A percentile compares a stretch with the other conserved stretches of the same genome.
Evolutionary conservation across 2,113 vertebrate species (phyloP).

Genomic region (Myotis brandtii): DNA sequence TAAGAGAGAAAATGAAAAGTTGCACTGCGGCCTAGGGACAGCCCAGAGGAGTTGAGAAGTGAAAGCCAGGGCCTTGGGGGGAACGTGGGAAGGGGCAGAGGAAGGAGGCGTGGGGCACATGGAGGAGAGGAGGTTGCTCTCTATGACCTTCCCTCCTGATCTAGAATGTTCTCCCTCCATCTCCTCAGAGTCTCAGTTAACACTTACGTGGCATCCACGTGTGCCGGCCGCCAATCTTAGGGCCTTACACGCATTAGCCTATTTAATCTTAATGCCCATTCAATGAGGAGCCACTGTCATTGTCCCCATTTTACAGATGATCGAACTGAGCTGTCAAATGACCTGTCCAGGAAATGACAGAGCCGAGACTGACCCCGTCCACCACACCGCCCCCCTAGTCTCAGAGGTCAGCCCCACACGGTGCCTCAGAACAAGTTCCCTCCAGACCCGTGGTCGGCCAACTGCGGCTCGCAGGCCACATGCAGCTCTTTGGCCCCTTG

Average conservation of each 20-base stretch:
- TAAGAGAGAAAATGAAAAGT: not conserved
- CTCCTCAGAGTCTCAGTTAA: not conserved
- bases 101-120: no score
- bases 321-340: not conserved
- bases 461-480: no score
- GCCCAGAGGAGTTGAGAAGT: not conserved
- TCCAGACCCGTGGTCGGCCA: no score
- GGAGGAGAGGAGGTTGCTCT: no score
- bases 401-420: not conserved
- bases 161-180: not conserved
- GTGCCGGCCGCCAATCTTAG: not conserved
- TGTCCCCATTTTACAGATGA: not conserved
- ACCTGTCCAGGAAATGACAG: not conserved
- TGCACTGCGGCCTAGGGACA: no score
- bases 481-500: no score
- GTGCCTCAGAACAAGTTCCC: not conserved
- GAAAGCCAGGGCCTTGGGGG: not conserved
- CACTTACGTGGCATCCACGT: accelerated
- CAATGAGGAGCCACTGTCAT: not conserved
- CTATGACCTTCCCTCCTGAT: not conserved
- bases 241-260: accelerated
- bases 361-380: not conserved
- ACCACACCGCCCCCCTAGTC: accelerated
- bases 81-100: no score
- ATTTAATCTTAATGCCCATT: not conserved